phyloP scores from a whole-genome alignment of 2,888 invertebrate species.

The Anthophora plumipes region DNA sequence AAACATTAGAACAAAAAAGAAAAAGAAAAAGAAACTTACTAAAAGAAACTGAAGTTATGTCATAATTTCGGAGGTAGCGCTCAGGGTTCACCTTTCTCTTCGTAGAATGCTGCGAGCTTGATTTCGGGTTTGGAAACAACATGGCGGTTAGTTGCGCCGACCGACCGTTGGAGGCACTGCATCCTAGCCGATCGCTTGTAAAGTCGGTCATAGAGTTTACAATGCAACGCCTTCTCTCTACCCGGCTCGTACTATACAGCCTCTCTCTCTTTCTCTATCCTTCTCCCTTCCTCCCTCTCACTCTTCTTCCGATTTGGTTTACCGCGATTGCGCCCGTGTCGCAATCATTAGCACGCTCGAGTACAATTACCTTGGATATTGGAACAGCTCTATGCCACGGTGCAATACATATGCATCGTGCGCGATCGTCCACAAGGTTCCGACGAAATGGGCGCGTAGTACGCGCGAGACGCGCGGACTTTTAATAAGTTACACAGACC shows the following conservation, averaged over 20 bases:
- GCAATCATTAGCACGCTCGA: constrained; percentile 70
- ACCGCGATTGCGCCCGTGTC: constrained; percentile 63
- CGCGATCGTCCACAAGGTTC: constrained; percentile 61
- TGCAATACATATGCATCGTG: constrained; percentile 59
- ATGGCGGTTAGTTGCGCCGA: constrained; percentile 52
- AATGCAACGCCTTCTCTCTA: constrained; percentile 61
- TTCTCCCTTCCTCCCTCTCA: neutral
- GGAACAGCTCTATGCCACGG: constrained; percentile 52
- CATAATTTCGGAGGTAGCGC: constrained; percentile 36
- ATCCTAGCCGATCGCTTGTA: constrained; percentile 57
- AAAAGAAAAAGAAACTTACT: neutral
- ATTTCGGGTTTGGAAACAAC: constrained; percentile 69
- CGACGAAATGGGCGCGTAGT: constrained; percentile 57
- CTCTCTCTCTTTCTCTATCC: constrained; percentile 38
- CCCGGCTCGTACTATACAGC: constrained; percentile 21
- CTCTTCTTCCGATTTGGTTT: constrained; percentile 38
- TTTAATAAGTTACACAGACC: constrained; percentile 51
- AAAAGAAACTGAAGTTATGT: constrained; percentile 33
- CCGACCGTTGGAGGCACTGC: constrained; percentile 56
- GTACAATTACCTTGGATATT: constrained; percentile 73
- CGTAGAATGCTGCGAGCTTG: constrained; percentile 52
- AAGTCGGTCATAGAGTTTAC: constrained; percentile 66
- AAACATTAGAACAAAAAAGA: no score
- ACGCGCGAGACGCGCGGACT: constrained; percentile 47
- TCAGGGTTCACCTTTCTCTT: constrained; percentile 65